These are phyloP conservation scores for Latrodectus elegans DNA, from an alignment of 2,888 invertebrate species.

Conservation along the genomic window DNA sequence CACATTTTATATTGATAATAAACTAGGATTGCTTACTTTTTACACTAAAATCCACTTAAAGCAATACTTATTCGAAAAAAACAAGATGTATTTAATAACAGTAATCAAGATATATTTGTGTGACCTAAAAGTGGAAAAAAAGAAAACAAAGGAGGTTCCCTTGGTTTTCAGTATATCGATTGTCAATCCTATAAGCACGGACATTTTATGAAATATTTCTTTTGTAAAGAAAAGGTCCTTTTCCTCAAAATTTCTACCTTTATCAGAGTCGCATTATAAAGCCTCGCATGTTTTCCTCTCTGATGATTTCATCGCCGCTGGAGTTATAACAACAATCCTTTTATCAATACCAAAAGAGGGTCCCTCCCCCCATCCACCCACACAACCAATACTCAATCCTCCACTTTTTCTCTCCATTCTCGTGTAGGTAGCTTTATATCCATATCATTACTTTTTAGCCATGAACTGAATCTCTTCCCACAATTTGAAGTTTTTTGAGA, in stretches of 20 bases:
- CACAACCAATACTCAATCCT: too few species aligned
- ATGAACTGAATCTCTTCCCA: too few species aligned
- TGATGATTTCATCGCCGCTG: conserved; percentile 49
- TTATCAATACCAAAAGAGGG: conserved; percentile 22
- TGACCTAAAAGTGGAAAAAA: too few species aligned
- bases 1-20: too few species aligned
- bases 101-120: too few species aligned
- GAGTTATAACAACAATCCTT: conserved; percentile 32
- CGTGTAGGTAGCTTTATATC: not conserved
- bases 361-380: not conserved
- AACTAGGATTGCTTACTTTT: too few species aligned
- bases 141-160: not conserved
- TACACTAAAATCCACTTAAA: too few species aligned
- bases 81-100: too few species aligned
- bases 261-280: conserved; percentile 48
- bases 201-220: not conserved
- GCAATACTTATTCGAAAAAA: too few species aligned
- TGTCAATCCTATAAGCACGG: conserved; percentile 50
- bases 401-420: too few species aligned
- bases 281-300: not conserved
- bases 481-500: too few species aligned
- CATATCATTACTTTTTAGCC: not conserved
- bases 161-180: not conserved
- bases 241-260: conserved; percentile 25
- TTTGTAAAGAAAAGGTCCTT: not conserved